Conservation (phyloP, 2,888 invertebrate genomes). For the Prosopocoilus inquinatus region DNA sequence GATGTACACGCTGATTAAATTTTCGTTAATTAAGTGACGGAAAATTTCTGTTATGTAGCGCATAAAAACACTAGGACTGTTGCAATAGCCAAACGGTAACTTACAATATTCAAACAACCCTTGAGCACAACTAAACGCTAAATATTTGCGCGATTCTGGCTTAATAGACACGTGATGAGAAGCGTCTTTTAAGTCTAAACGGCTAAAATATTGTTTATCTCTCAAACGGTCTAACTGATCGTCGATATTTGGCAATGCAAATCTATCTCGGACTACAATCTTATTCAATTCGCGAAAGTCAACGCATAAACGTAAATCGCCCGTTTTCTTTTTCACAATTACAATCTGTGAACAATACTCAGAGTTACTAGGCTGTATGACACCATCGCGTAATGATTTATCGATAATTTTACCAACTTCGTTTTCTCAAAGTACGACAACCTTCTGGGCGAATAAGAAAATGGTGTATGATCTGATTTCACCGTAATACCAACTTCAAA, state of each 20-base stretch:
- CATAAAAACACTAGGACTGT: conserved; percentile 31
- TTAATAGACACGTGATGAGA: conserved; percentile 39
- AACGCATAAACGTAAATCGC: conserved; percentile 14
- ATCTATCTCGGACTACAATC: conserved; percentile 31
- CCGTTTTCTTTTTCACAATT: conserved; percentile 30
- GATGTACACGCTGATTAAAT: conserved; percentile 24
- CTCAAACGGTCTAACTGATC: conserved; percentile 19
- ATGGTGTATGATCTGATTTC: conserved; percentile 33
- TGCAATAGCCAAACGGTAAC: conserved; percentile 31
- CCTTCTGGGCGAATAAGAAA: conserved; percentile 29
- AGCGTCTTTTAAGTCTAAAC: conserved; percentile 36
- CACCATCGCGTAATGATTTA: conserved; percentile 8
- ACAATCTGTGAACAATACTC: conserved; percentile 24
- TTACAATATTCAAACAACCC: conserved; percentile 32
- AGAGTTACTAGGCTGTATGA: conserved; percentile 5
- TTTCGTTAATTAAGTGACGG: conserved; percentile 17
- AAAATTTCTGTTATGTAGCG: conserved; percentile 28
- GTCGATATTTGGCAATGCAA: conserved; percentile 27
- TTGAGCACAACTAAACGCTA: conserved; percentile 33
- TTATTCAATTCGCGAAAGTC: conserved; percentile 14
- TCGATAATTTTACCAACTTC: no score
- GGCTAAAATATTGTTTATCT: conserved; percentile 34
- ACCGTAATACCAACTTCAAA: no score
- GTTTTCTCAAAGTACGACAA: conserved; percentile 37
- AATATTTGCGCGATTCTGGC: conserved; percentile 31